Evolutionary conservation across 92 coral and sea anemone genomes (phyloP).

Genomic region (Anthopleura xanthogrammica): DNA sequence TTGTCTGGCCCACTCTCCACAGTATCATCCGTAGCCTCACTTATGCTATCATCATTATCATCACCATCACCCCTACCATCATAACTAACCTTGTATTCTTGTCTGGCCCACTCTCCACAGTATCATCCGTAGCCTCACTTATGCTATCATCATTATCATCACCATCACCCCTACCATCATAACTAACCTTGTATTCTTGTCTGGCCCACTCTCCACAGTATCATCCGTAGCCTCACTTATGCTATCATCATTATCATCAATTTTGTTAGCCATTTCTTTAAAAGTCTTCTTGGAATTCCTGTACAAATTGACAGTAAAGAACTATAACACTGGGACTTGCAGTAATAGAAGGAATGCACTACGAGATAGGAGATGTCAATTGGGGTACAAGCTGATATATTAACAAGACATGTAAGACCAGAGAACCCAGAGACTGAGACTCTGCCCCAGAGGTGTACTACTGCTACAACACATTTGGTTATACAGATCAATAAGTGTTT

Average conservation of each 20-base stretch:
- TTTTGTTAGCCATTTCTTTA: conserved; percentile 46
- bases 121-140: conserved; percentile 27
- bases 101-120: conserved; percentile 51
- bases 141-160: conserved; percentile 24
- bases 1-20: conserved; percentile 49
- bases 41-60: conserved; percentile 5
- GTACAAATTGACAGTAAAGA: neutral
- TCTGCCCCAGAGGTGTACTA: too few relatives aligned
- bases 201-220: conserved; percentile 58
- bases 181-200: conserved; percentile 13
- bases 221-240: conserved; percentile 28
- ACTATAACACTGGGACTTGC: too few relatives aligned
- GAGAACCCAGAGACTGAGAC: too few relatives aligned
- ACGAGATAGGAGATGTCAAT: too few relatives aligned
- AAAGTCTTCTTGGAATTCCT: conserved; percentile 46
- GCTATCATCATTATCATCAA: conserved; percentile 39
- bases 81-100: conserved; percentile 16
- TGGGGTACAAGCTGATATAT: too few relatives aligned
- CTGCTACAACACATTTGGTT: too few relatives aligned
- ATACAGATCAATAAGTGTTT: neutral
- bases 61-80: conserved; percentile 21
- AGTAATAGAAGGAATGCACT: too few relatives aligned
- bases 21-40: conserved; percentile 30
- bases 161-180: neutral
- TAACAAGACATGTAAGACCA: too few relatives aligned